A percentile compares a stretch with the other conserved stretches of the same genome.
These are phyloP conservation scores for Symphodus melops DNA, from an alignment of 2,113 vertebrate species.

Conservation along the genomic window DNA sequence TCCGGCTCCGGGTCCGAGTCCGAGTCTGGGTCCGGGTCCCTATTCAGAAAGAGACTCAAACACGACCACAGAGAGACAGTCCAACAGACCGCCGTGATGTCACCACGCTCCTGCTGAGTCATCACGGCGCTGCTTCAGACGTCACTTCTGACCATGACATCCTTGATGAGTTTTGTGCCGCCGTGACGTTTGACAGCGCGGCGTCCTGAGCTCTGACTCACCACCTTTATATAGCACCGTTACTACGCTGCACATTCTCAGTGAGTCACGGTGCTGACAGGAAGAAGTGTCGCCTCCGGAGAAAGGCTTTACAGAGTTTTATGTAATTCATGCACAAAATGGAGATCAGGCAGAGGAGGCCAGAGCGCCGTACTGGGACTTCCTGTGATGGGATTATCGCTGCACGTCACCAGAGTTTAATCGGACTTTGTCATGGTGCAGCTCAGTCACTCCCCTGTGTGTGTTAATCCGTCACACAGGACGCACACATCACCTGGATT, in stretches of 20 bases:
- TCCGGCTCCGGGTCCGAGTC: too few species aligned
- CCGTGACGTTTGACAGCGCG: background rate
- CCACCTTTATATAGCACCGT: background rate
- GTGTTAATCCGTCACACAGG: background rate
- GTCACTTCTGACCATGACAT: background rate
- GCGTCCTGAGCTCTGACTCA: constrained; percentile 30
- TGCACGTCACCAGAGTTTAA: background rate
- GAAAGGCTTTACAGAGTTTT: background rate
- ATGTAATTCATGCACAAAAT: background rate
- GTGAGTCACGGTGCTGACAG: constrained; percentile 14
- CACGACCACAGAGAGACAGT: too few species aligned
- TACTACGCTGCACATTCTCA: constrained; percentile 14
- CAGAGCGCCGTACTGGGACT: background rate
- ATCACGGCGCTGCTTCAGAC: background rate
- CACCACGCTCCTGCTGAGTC: background rate
- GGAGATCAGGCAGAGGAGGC: background rate
- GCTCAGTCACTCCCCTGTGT: background rate
- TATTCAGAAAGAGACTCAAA: too few species aligned
- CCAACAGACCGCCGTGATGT: too few species aligned
- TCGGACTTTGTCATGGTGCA: background rate
- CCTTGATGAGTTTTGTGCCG: background rate
- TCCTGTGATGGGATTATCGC: constrained; percentile 22
- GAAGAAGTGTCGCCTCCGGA: background rate
- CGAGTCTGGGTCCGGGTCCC: too few species aligned
- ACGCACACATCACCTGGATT: background rate